Conservation (phyloP, 1,140 invertebrate genomes). For the Sesamia nonagrioides region DNA sequence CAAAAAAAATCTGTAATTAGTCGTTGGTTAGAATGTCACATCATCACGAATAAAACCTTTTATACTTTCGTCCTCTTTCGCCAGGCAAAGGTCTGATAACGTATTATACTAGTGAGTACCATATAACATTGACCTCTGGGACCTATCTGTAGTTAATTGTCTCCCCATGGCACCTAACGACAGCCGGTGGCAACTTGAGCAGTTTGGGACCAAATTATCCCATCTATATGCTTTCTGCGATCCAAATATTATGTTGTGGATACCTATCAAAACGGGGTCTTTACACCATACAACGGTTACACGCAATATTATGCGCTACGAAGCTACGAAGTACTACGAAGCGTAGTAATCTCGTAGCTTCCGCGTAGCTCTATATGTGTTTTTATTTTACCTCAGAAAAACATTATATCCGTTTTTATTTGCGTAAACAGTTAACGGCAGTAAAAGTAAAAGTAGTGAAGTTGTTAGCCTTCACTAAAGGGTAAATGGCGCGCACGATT, state of each 20-base stretch:
- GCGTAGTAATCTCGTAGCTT: background rate
- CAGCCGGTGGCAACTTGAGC: constrained; percentile 21
- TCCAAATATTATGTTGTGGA: constrained; percentile 22
- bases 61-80: background rate
- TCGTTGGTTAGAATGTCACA: background rate
- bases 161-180: constrained; percentile 33
- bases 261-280: constrained; percentile 8
- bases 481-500: constrained; percentile 24
- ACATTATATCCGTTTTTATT: background rate
- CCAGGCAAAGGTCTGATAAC: background rate
- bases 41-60: background rate
- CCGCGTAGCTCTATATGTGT: too few species aligned
- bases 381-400: background rate
- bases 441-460: constrained; percentile 14
- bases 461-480: constrained; percentile 19
- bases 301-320: background rate
- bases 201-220: constrained; percentile 17
- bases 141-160: constrained; percentile 32
- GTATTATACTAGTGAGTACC: background rate
- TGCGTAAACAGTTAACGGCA: background rate
- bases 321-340: constrained; percentile 3
- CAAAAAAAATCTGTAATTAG: too few species aligned
- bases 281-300: background rate
- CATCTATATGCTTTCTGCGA: constrained; percentile 25
- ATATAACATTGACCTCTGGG: constrained; percentile 11